Evolutionary conservation across 2,888 invertebrate genomes (phyloP).

Genomic region (Apodemia hepburni): DNA sequence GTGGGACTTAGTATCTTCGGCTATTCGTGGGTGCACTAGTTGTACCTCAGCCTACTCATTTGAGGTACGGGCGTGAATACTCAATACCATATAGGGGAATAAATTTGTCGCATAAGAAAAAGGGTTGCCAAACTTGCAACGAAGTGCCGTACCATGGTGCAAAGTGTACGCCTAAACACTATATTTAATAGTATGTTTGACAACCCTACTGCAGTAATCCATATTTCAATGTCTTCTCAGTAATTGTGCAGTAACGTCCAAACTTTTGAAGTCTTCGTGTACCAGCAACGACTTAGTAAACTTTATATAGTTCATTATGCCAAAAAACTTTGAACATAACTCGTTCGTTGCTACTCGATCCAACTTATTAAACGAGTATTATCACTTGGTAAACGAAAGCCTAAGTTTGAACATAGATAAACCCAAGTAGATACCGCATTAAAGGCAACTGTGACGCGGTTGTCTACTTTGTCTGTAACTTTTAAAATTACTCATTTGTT

Average conservation of each 20-base stretch:
- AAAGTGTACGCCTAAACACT: not conserved
- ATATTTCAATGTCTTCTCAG: not conserved
- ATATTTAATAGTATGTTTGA: not conserved
- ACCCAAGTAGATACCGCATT: not conserved
- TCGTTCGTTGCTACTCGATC: constrained; percentile 2
- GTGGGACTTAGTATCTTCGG: too few relatives aligned
- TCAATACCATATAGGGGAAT: too few relatives aligned
- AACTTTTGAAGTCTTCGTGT: not conserved
- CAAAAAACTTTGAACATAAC: constrained; percentile 5
- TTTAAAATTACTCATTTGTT: too few relatives aligned
- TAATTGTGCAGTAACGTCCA: not conserved
- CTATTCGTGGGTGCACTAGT: too few relatives aligned
- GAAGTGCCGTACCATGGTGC: not conserved
- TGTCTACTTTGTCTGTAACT: too few relatives aligned
- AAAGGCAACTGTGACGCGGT: too few relatives aligned
- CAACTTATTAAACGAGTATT: constrained; percentile 12
- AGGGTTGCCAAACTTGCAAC: too few relatives aligned
- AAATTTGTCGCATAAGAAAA: too few relatives aligned
- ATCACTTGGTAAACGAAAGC: constrained; percentile 12
- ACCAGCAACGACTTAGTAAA: not conserved
- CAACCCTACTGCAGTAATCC: not conserved
- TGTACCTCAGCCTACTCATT: too few relatives aligned
- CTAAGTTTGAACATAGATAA: constrained; percentile 17
- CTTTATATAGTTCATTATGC: not conserved
- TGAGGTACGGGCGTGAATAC: too few relatives aligned